These are phyloP conservation scores for Drymodes brunneopygia DNA, from an alignment of 2,113 vertebrate species.

Conservation along the genomic window DNA sequence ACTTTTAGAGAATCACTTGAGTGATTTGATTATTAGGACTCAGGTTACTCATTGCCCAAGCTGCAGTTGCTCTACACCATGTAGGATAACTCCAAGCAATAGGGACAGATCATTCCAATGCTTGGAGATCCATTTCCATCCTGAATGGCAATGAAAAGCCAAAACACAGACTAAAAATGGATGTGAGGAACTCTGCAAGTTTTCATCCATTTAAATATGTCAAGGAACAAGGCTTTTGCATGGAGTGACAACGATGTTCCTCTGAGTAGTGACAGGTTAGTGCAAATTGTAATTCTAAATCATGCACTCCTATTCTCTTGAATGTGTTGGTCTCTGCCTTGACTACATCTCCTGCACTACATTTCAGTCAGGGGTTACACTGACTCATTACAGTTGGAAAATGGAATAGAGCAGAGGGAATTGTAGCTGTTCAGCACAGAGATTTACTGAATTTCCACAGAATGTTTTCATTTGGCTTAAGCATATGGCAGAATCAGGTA, in stretches of 20 bases:
- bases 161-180: not conserved
- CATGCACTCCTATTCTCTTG: accelerated
- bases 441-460: not conserved
- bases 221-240: not conserved
- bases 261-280: not conserved
- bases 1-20: not conserved
- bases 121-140: not conserved
- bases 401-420: not conserved
- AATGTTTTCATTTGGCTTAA: not conserved
- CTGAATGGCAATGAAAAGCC: not conserved
- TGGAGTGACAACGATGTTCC: not conserved
- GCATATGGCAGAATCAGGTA: not conserved
- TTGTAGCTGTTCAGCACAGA: not conserved
- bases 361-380: not conserved
- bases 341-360: not conserved
- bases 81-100: not conserved
- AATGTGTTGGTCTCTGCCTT: not conserved
- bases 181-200: not conserved
- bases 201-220: not conserved
- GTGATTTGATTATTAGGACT: not conserved
- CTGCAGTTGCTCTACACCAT: not conserved
- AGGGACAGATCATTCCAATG: not conserved
- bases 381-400: not conserved
- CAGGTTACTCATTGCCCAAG: not conserved
- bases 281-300: not conserved